Evolutionary conservation across 2,797 vertebrate genomes (phyloP), one percentile per base, ranked within the genome.

Genomic region (Gallinago solitaria): DNA sequence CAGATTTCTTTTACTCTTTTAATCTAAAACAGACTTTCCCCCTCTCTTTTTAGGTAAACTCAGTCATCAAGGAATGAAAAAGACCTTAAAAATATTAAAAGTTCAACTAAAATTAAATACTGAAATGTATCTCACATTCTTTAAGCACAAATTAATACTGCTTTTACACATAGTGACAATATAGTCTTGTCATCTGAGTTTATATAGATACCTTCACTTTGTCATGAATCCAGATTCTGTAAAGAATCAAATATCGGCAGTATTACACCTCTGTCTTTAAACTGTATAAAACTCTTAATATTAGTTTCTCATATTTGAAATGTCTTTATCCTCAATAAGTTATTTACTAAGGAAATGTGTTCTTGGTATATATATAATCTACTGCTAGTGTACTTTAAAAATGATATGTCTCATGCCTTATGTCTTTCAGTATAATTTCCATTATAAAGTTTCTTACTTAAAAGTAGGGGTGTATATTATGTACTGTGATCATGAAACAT

Each of bases 351-450:
- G 21, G 73, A 81, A 57, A 41, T 33, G 2, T 37, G 4, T 32
- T 54, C 3, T 75, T 63, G 3, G 6, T 11, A 50, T 37, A 33
- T 11, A 68, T 16, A 35, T 64, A 54, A 79, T 16, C 6, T 50
- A 16, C 41, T 84, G 19, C 13, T 59, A 43, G 5, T 53, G 9
- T 12, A 60, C 12, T 64, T 75, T 32, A 65, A 43, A 32, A 50
- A 25, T 9, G 0, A 4, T 39, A 48, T 35, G 6, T 12, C 12
- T 4, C 12, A 13, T n/a, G 11, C n/a, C 14, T 11, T 35, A n/a
- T 25, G 9, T 2, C 7, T 43, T 74, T 27, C 12, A 64, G 18
- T 14, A 45, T 21, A 51, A 63, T 5, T 8, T 41, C 28, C 12
- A 4, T 54, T 41, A n/a, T 16, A 47, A 41, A 69, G 27, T 30